Evolutionary conservation across 2,888 invertebrate species (phyloP).

Genomic region (Amphipoea lucens): DNA sequence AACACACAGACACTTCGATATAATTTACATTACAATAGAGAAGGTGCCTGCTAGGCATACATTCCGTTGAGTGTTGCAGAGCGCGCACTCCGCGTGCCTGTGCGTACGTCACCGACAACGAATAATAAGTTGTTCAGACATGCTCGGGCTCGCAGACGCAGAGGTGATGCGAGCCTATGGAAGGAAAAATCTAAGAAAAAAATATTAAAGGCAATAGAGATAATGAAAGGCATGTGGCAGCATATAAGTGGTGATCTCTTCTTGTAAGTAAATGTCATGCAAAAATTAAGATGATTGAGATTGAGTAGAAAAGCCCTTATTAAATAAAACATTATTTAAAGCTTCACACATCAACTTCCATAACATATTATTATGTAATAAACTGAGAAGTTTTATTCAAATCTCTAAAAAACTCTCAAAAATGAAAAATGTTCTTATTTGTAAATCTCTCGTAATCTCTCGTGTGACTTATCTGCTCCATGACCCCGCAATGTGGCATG

Average conservation of each 20-base stretch:
- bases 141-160: background rate
- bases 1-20: conserved; percentile 3
- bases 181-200: background rate
- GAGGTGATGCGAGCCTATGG: background rate
- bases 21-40: background rate
- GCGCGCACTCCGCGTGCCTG: conserved; percentile 48
- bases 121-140: conserved; percentile 43
- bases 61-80: conserved; percentile 9
- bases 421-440: background rate
- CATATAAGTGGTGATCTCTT: background rate
- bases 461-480: background rate
- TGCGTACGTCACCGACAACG: conserved; percentile 30
- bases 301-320: background rate
- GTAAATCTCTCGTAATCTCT: background rate
- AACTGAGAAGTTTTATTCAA: background rate
- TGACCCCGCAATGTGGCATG: background rate
- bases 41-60: background rate
- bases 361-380: background rate
- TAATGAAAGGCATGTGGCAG: background rate
- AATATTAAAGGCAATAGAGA: background rate
- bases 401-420: background rate
- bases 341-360: background rate
- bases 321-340: background rate
- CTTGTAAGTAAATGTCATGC: background rate
- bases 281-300: background rate